Evolutionary conservation across 2,888 invertebrate genomes (phyloP), one percentile per base, ranked within the genome.

Genomic region (Macrophya annulata): DNA sequence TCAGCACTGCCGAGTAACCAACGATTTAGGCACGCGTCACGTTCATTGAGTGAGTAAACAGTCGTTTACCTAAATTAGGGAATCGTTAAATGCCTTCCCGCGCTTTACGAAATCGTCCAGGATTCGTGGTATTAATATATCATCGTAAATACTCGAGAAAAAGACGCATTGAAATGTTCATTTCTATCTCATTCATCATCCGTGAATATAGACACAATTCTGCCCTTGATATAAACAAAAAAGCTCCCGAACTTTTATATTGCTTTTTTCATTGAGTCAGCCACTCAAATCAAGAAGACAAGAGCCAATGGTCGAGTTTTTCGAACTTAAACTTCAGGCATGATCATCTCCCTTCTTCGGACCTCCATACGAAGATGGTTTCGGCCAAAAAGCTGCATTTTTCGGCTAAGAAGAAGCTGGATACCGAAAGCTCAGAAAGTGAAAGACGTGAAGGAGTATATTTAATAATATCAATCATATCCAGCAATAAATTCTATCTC

Each of bases 391-490:
- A 37, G 15, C 37, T 68, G 68, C 21, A 62, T 25, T 25, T 21
- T 9, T 3, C 12, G 12, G 25, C 0, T 10, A 15, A 77, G 17
- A 37, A 12, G n/a, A 10, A n/a, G 17, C 31, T 40, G 3, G 37
- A 21, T 17, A 21, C 21, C 21, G 17, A 40, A 59, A 62, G 25
- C 51, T 17, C 25, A 25, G 62, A 62, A n/a, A 31, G 74, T 40
- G 17, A n/a, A 10, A 45, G 45, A 74, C 45, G 81, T 25, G 81
- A n/a, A 21, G 83, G 45, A 8, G 21, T 86, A 91, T 91, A 91
- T 91, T 91, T 91, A 90, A 91, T 88, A 90, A 89, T 91, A 92
- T 92, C 91, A 91, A 92, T 92, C 92, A 92, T 91, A 89, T 87
- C 87, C 86, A 87, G 91, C 90, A 92, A 91, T 92, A 92, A 92